These are phyloP conservation scores for Zosterops hypoxanthus DNA, from an alignment of 2,113 vertebrate species.

Conservation along the genomic window DNA sequence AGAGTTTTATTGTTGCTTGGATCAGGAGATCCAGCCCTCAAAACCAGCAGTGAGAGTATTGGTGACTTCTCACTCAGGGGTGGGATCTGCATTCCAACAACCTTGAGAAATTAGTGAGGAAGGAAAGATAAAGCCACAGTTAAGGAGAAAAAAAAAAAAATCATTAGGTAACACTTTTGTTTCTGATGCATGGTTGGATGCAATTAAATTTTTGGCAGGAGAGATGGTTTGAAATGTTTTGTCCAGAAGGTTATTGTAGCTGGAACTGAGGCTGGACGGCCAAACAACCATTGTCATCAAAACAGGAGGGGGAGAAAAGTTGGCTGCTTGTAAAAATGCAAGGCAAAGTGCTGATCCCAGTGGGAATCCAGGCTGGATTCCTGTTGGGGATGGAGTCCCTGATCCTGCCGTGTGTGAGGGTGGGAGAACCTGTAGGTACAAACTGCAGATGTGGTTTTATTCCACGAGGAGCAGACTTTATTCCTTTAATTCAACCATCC, in stretches of 20 bases:
- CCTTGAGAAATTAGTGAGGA: conserved; percentile 10
- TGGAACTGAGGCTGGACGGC: not conserved
- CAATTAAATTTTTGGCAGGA: conserved; percentile 58
- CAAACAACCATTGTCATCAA: not conserved
- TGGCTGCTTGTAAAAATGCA: not conserved
- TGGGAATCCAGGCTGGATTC: not conserved
- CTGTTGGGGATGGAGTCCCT: fast-evolving
- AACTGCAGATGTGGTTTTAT: not conserved
- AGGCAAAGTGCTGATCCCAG: not conserved
- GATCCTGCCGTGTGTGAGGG: fast-evolving
- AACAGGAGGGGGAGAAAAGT: not conserved
- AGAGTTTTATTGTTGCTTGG: not conserved
- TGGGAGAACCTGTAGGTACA: not conserved
- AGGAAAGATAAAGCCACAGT: not conserved
- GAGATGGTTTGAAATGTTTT: not conserved
- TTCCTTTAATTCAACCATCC: not conserved
- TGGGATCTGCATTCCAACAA: not conserved
- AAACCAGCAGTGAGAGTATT: not conserved
- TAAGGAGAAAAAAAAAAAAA: not conserved
- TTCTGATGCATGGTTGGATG: conserved; percentile 48
- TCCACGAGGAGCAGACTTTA: fast-evolving
- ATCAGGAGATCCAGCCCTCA: not conserved
- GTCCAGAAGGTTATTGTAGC: conserved; percentile 40
- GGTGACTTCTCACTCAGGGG: not conserved
- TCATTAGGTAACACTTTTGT: conserved; percentile 8